A percentile compares a stretch with the other conserved stretches of the same genome.
Evolutionary conservation across 2,113 vertebrate genomes (phyloP).

Genomic region (Galemys pyrenaicus): DNA sequence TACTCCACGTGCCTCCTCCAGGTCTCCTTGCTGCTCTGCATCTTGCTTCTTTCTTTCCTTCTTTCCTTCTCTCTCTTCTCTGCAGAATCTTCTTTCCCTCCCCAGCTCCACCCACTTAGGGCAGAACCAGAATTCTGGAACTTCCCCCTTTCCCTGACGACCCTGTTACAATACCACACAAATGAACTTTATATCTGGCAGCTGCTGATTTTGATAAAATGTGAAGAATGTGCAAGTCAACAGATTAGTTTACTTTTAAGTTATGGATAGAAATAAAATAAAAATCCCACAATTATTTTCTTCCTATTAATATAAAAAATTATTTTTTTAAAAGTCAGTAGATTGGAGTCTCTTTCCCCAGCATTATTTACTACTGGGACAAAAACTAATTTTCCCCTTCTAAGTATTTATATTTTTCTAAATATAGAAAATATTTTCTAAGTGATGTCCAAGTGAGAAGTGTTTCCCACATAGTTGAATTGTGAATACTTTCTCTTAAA

Average conservation of each 20-base stretch:
- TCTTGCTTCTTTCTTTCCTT: too few relatives aligned
- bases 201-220: conserved; percentile 5
- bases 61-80: too few relatives aligned
- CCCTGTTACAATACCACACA: too few relatives aligned
- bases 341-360: neutral
- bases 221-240: neutral
- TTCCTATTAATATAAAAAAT: neutral
- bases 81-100: too few relatives aligned
- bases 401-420: neutral
- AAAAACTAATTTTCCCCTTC: neutral
- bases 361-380: neutral
- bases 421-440: too few relatives aligned
- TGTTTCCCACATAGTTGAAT: neutral
- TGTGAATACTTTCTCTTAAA: neutral
- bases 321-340: neutral
- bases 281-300: neutral
- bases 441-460: neutral
- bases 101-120: too few relatives aligned
- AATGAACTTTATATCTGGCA: neutral
- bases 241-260: neutral
- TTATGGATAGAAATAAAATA: neutral
- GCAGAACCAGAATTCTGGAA: too few relatives aligned
- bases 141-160: too few relatives aligned
- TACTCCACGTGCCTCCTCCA: too few relatives aligned
- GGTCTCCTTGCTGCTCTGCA: too few relatives aligned